Base-by-base conservation (phyloP, 2,797 vertebrate genomes). In the Calcarius lapponicus region DNA sequence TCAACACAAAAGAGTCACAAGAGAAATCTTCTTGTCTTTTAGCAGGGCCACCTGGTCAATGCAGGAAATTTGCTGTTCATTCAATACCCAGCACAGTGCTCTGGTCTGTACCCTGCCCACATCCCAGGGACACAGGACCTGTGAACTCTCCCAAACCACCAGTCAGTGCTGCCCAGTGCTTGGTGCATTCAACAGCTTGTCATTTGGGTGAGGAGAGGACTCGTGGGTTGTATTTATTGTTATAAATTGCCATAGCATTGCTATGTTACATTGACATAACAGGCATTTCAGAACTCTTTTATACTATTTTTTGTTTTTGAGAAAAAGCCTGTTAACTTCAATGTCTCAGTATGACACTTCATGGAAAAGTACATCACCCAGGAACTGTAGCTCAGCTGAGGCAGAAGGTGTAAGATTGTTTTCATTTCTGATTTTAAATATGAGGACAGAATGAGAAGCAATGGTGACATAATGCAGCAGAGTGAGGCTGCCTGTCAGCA, bases 151-250 rank as follows among this genome's bases (percentile, higher is more conserved):
- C 14, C 25, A 65, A 29, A 61, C 12, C 2, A 2, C 21, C 54
- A 10, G 20, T 7, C 24, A 15, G 21, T 0, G 0, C 26, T 62
- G 17, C 21, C 17, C 2, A 1, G 17, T 7, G 53, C 25, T 60
- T 57, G 48, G 51, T 1, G 0, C 7, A 13, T 65, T 76, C 58
- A 69, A 40, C 64, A 69, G 26, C 60, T 42, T 34, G 22, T 15
- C 47, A 18, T 36, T 40, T 34, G 14, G 16, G 15, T 25, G 8
- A 36, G 50, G 13, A 71, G 15, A 7, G 8, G 36, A 56, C 42
- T 61, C 54, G 13, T 2, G 0, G 10, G 4, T 7, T 56, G 9
- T 22, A 29, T 60, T 82, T 61, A 29, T 8, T 45, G 20, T 22
- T 53, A 40, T 7, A 53, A 70, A 67, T 6, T 76, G 21, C 29